Percentiles rank a stretch among this genome's conserved stretches.
These are phyloP conservation scores for Leucoma salicis DNA, from an alignment of 2,888 invertebrate species.

Conservation along the genomic window DNA sequence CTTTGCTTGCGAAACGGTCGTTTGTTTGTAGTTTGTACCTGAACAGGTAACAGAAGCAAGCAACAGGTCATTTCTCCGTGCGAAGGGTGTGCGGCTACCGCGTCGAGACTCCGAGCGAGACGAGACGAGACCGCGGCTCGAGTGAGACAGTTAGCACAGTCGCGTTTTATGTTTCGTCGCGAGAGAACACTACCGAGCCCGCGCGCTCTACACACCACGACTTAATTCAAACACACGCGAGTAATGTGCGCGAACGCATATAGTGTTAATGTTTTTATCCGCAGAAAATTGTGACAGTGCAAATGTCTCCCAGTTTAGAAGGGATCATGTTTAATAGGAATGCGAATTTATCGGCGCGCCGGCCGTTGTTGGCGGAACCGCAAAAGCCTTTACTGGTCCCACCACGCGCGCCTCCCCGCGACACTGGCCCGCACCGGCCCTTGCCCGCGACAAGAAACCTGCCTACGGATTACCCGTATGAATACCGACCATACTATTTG, in stretches of 20 bases:
- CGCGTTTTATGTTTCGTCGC: constrained; percentile 45
- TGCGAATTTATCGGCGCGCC: constrained; percentile 73
- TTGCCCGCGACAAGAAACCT: constrained; percentile 60
- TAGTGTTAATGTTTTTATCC: constrained; percentile 49
- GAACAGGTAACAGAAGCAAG: constrained; percentile 72
- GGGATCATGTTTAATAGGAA: constrained; percentile 79
- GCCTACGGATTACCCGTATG: constrained; percentile 53
- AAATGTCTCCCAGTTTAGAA: constrained; percentile 79
- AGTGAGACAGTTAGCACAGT: constrained; percentile 57
- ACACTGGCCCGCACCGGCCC: constrained; percentile 62
- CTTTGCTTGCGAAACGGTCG: constrained; percentile 60
- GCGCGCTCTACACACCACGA: constrained; percentile 35
- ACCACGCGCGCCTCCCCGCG: constrained; percentile 72
- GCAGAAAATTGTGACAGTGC: constrained; percentile 66
- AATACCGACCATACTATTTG: constrained; percentile 70
- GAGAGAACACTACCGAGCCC: constrained; percentile 38
- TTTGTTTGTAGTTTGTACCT: constrained; percentile 57
- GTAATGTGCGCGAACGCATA: constrained; percentile 76
- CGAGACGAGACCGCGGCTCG: constrained; percentile 6
- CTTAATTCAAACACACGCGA: constrained; percentile 45
- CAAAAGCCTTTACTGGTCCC: constrained; percentile 72
- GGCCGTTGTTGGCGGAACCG: constrained; percentile 76
- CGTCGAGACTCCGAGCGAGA: constrained; percentile 20
- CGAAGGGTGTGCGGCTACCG: constrained; percentile 59
- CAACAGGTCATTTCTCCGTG: constrained; percentile 78